A percentile compares a stretch with the other conserved stretches of the same genome.
These are phyloP conservation scores for Diplodus sargus DNA, from an alignment of 2,797 vertebrate species.

Conservation along the genomic window DNA sequence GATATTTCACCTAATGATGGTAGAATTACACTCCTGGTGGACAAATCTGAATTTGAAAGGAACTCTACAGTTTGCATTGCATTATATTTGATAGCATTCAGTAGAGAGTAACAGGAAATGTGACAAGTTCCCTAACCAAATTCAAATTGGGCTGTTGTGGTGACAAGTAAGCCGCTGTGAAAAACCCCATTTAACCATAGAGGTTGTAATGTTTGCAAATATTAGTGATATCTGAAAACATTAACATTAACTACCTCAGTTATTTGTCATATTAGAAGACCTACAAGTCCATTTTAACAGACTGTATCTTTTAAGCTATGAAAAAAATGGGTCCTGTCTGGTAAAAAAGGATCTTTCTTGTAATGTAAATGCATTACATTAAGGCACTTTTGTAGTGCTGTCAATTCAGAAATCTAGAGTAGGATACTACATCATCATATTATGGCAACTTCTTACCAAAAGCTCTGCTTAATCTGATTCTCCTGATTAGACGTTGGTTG, in stretches of 20 bases:
- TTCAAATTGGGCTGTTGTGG: conserved; percentile 6
- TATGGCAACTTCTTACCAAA: background rate
- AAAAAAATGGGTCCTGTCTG: background rate
- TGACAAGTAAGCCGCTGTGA: background rate
- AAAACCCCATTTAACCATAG: background rate
- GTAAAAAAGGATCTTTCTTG: background rate
- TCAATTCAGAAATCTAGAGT: background rate
- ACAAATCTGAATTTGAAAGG: background rate
- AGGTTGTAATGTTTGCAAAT: background rate
- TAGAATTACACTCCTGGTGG: background rate
- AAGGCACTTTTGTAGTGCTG: background rate
- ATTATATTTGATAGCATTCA: background rate
- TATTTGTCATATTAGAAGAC: background rate
- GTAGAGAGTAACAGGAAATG: conserved; percentile 2
- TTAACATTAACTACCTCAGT: background rate
- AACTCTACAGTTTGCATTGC: no score
- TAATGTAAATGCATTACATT: background rate
- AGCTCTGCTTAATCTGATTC: background rate
- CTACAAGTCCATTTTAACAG: background rate
- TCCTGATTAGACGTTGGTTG: background rate
- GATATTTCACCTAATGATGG: background rate
- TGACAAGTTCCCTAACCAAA: background rate
- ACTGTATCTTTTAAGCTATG: background rate
- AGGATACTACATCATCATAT: background rate
- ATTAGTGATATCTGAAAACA: background rate